Evolutionary conservation across 2,797 vertebrate genomes (phyloP), one percentile per base, ranked within the genome.

Genomic region (Tachyglossus aculeatus): DNA sequence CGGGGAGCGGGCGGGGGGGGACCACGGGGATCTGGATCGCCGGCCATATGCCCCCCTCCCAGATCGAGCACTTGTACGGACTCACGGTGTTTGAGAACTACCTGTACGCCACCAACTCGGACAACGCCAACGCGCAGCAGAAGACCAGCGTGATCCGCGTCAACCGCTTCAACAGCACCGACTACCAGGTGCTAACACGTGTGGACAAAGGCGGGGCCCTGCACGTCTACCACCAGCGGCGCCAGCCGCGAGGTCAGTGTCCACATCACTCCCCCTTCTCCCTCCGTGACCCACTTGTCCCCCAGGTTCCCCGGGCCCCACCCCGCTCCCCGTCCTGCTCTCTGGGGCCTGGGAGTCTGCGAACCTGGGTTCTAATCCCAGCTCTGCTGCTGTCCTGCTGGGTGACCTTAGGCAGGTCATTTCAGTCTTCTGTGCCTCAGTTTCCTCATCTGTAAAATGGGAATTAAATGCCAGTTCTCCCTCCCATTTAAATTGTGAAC

Each of bases 51-150:
- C 67, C 55, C 62, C 73, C 36, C 1, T 73, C 73, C 50, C 86
- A 99, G 98, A 98, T 98, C 0, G 96, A 98, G 16, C 96, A 99
- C 70, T 91, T 99, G 29, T 98, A 98, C 0, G 96, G 96, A 16
- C 92, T 99, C 75, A 99, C 97, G 0, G 98, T 99, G 15, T 99
- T 99, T 1, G 98, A 99, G 93, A 99, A 99, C 78, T 99, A 99
- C 78, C 92, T 99, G 53, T 99, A 99, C 0, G 97, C 97, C 74
- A 99, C 97, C 87, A 99, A 98, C 89, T 98, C 96, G 0, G 97
- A 98, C 78, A 97, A 97, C 1, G 96, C 96, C 85, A 98, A 97
- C 18, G 91, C 95, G 29, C 97, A 98, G 90, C 96, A 97, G 87
- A 99, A 99, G 86, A 98, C 96, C 6, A 99, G 96, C 0, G 97